Base-by-base conservation (phyloP, 2,797 vertebrate species). In the Pachyuromys duprasi region DNA sequence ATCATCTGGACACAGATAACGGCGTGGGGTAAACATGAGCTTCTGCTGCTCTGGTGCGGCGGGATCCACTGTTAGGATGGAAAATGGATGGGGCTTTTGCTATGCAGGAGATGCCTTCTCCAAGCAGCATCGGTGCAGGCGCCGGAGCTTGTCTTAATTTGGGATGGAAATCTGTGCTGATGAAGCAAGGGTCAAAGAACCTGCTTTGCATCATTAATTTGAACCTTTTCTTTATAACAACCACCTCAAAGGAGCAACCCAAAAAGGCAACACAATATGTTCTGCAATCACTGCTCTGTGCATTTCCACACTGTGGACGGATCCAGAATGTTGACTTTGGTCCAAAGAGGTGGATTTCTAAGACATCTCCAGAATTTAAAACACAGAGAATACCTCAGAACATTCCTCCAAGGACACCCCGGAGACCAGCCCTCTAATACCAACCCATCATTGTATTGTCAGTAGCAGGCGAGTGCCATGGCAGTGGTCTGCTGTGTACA, bases 11-110 rank as follows among this genome's bases (percentile, higher is more conserved):
- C 31, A 20, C 55, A 63, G 80, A 78, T 63, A 89, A 93, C 2
- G 74, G 81, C 28, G 79, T 69, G 82, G 72, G 82, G 86, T 89
- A 92, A 95, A 88, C 17, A 89, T 13, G 82, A 95, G 91, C 86
- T 57, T 45, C 36, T n/a, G 69, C 63, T 89, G 20, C 65, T 81
- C 28, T 36, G 18, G 14, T 24, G 65, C 49, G 62, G 26, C 82
- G 62, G 63, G 49, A 45, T 67, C 78, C 63, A 69, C 69, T 75
- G 80, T 94, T 86, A 75, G 74, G 78, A 88, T 31, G 36, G 89
- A 76, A 94, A 91, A 89, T 3, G 57, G 42, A 65, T 22, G 75
- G 55, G 42, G 15, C 60, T 83, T 92, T 80, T 76, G 82, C 91
- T 76, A 57, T 22, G 86, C 89, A 62, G n/a, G 75, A 62, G 75